A percentile compares a stretch with the other conserved stretches of the same genome.
These are phyloP conservation scores for Dipodomys stephensi DNA, from an alignment of 2,113 vertebrate genomes.

Conservation along the genomic window DNA sequence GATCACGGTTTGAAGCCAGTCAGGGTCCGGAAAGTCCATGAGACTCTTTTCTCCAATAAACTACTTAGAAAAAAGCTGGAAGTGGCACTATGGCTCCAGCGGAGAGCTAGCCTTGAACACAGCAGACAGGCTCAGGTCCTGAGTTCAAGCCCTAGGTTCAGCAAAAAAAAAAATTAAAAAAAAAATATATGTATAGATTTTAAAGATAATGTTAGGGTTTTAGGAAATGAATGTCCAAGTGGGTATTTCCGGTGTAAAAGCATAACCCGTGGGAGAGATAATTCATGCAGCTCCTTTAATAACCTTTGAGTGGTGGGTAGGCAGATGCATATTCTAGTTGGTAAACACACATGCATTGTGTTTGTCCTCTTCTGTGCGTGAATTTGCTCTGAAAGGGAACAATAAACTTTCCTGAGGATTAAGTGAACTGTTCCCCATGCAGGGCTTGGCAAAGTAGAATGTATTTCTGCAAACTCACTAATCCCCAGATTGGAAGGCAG, in stretches of 20 bases:
- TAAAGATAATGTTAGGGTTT: background rate
- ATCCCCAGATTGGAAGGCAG: conserved; percentile 29
- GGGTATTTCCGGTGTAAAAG: background rate
- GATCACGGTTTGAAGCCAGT: no score
- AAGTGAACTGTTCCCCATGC: conserved; percentile 10
- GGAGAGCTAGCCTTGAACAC: no score
- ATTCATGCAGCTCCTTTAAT: conserved; percentile 36
- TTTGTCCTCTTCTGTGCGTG: no score
- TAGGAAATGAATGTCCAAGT: conserved; percentile 28
- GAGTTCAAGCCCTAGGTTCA: no score
- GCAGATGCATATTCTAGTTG: no score
- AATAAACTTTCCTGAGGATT: conserved; percentile 29
- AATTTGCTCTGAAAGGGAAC: conserved; percentile 20
- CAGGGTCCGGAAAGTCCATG: no score
- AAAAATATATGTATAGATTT: background rate
- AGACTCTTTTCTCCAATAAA: no score
- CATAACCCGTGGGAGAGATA: background rate
- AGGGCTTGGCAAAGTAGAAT: conserved; percentile 7
- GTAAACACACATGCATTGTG: no score
- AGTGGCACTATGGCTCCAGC: no score
- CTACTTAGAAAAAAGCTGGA: no score
- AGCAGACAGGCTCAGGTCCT: no score
- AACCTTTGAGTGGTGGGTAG: background rate
- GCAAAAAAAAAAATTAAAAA: no score
- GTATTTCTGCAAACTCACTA: conserved; percentile 55